Percentiles rank a stretch among this genome's conserved stretches.
phyloP scores from a whole-genome alignment of 2,113 vertebrate species.

The Lethenteron reissneri region DNA sequence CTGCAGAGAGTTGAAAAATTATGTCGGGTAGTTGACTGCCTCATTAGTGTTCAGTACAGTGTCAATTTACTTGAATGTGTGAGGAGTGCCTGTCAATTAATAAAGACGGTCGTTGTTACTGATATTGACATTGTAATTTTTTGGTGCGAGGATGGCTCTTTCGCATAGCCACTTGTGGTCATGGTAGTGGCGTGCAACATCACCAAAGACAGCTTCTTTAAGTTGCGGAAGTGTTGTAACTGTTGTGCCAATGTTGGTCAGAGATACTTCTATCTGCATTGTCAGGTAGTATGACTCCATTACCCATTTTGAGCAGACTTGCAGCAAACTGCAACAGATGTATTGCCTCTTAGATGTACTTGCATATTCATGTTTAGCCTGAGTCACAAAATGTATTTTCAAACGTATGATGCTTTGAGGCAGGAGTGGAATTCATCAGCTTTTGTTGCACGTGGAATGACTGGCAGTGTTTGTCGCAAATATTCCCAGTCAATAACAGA shows the following conservation, averaged over 20 bases:
- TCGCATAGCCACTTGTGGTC: conserved; percentile 2
- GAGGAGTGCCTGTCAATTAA: no score
- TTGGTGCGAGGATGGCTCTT: neutral
- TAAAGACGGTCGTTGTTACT: neutral
- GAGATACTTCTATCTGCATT: no score
- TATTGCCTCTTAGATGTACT: neutral
- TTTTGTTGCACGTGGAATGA: conserved; percentile 3
- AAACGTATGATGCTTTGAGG: neutral
- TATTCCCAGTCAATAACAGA: neutral
- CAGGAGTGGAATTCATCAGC: neutral
- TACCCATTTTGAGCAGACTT: neutral
- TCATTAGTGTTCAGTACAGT: neutral
- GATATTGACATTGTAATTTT: neutral
- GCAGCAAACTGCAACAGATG: conserved; percentile 1
- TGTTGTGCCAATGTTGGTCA: neutral
- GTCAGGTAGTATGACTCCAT: neutral
- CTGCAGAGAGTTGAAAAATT: neutral
- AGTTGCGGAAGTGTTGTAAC: neutral
- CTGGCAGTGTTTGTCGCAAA: neutral
- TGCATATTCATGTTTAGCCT: no score
- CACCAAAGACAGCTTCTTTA: neutral
- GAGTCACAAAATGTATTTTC: no score
- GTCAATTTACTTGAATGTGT: neutral
- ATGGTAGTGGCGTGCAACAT: neutral
- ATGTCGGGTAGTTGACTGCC: neutral